phyloP scores from a whole-genome alignment of 2,888 invertebrate genomes.

The Diarsia rubi region DNA sequence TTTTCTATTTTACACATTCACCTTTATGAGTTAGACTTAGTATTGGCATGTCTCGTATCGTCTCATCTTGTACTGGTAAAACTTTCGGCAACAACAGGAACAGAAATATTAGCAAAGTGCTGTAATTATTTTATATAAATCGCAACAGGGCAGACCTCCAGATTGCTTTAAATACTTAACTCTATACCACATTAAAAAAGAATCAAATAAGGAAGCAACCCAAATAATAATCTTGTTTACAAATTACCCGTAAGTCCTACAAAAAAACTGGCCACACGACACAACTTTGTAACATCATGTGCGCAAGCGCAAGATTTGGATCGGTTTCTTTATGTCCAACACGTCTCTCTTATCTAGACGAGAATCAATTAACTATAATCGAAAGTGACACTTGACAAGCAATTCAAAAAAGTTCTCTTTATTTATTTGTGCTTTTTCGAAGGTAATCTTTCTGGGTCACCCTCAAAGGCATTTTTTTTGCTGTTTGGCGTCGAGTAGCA shows the following conservation, averaged over 20 bases:
- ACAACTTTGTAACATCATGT: slow-evolving; percentile 52
- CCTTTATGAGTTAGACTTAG: too few species aligned
- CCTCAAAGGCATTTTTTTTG: too few species aligned
- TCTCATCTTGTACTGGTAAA: not conserved
- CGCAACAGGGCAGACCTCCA: not conserved
- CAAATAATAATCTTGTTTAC: slow-evolving; percentile 30
- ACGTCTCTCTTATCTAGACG: slow-evolving; percentile 78
- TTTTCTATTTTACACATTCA: too few species aligned
- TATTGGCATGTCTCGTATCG: not conserved
- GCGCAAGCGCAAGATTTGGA: slow-evolving; percentile 58
- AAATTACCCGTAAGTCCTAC: slow-evolving; percentile 29
- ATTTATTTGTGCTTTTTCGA: slow-evolving; percentile 42
- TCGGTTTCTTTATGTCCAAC: slow-evolving; percentile 76
- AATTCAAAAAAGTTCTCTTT: slow-evolving; percentile 69
- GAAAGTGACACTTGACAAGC: slow-evolving; percentile 76
- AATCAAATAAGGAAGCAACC: not conserved
- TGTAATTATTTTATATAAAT: not conserved
- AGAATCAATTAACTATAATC: slow-evolving; percentile 85
- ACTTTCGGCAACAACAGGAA: not conserved
- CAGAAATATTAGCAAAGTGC: not conserved
- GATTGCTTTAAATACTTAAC: not conserved
- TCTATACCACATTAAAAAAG: not conserved
- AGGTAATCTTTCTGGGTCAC: slow-evolving; percentile 7
- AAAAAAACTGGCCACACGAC: slow-evolving; percentile 44
- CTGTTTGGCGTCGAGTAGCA: too few species aligned